Conservation (phyloP, 2,888 invertebrate genomes). For the Halictus ligatus region DNA sequence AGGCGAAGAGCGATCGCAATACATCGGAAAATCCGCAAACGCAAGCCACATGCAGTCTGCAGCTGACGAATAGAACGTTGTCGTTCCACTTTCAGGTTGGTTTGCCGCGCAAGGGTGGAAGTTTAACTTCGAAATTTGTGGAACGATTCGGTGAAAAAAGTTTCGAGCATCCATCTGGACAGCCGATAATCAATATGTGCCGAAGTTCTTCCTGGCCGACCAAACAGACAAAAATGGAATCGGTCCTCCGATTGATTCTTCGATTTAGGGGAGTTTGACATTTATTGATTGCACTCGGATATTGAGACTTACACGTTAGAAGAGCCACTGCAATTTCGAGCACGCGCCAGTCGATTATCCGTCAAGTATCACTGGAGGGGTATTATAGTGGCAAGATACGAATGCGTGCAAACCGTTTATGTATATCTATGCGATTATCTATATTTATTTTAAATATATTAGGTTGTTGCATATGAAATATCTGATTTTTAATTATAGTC, state of each 20-base stretch:
- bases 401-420: neutral
- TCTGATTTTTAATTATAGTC: too few species aligned
- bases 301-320: constrained; percentile 19
- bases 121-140: constrained; percentile 67
- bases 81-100: constrained; percentile 47
- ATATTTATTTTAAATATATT: neutral
- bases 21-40: neutral
- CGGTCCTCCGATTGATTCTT: constrained; percentile 36
- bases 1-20: neutral
- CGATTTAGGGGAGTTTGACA: constrained; percentile 23
- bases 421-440: neutral
- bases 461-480: neutral
- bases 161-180: constrained; percentile 63
- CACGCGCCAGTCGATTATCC: constrained; percentile 10
- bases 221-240: constrained; percentile 24
- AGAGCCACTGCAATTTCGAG: constrained; percentile 18
- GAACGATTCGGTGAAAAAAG: constrained; percentile 58
- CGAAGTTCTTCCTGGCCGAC: constrained; percentile 46
- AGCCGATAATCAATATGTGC: constrained; percentile 67
- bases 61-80: constrained; percentile 49
- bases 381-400: neutral
- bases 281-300: constrained; percentile 34
- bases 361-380: neutral
- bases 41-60: constrained; percentile 9
- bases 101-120: constrained; percentile 22